Conservation (phyloP, 2,888 invertebrate species). For the Auanema freiburgensis region DNA sequence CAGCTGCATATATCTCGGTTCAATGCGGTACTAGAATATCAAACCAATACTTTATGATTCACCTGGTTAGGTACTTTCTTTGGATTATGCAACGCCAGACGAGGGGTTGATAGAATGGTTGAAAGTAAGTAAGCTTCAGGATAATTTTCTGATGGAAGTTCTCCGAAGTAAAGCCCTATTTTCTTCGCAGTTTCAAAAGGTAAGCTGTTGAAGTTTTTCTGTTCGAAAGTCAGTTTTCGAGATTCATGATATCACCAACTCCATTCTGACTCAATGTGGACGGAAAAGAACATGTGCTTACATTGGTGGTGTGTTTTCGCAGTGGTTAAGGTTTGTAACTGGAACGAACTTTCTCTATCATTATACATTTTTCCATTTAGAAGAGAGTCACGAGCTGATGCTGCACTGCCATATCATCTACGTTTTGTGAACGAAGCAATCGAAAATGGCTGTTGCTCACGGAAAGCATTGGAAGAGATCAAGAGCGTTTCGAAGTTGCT, state of each 20-base stretch:
- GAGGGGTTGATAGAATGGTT: slow-evolving; percentile 13
- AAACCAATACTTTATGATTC: too few relatives aligned
- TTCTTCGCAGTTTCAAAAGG: slow-evolving; percentile 11
- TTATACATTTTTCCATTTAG: neutral
- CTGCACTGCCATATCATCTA: slow-evolving; percentile 26
- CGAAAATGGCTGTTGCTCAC: slow-evolving; percentile 17
- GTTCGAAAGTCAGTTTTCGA: neutral
- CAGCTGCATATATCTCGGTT: slow-evolving; percentile 15
- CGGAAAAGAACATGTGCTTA: slow-evolving; percentile 8
- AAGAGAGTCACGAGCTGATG: slow-evolving; percentile 6
- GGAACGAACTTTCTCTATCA: too few relatives aligned
- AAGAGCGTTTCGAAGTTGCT: slow-evolving; percentile 6
- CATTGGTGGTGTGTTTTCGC: slow-evolving; percentile 13
- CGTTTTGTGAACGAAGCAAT: slow-evolving; percentile 20
- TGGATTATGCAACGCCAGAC: neutral
- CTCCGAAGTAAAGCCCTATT: slow-evolving; percentile 8
- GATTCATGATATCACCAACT: slow-evolving; percentile 18
- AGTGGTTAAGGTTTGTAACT: slow-evolving; percentile 13
- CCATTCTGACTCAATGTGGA: slow-evolving; percentile 14
- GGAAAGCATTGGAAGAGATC: slow-evolving; percentile 4
- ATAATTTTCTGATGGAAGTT: slow-evolving; percentile 13
- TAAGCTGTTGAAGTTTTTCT: neutral
- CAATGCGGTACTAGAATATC: slow-evolving; percentile 19
- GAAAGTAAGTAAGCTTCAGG: slow-evolving; percentile 10
- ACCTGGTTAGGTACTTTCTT: neutral